Conservation (phyloP, 92 coral and sea anemone genomes). For the Umimayanthus kanabou region DNA sequence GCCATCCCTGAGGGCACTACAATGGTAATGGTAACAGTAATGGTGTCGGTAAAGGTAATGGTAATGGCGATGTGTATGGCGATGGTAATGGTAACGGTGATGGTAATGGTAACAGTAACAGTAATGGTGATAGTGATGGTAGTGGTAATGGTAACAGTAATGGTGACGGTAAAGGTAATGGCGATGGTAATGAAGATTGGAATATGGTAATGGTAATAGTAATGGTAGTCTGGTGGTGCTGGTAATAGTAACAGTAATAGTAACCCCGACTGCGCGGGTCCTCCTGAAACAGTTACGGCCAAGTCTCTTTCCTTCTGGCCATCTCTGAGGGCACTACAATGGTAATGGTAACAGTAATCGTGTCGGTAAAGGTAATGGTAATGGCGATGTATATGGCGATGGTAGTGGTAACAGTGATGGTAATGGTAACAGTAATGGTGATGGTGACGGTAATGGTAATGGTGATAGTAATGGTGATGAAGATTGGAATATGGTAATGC, state of each 20-base stretch:
- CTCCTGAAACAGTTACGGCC: neutral
- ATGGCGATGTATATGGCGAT: no score
- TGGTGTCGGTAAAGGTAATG: neutral
- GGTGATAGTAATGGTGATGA: neutral
- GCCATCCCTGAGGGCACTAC: conserved; percentile 37
- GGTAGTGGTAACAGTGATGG: no score
- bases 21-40: conserved; percentile 13
- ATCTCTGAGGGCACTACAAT: neutral
- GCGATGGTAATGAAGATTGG: neutral
- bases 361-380: neutral
- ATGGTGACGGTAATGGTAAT: neutral
- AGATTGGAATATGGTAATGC: neutral
- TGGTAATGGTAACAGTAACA: neutral
- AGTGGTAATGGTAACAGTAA: neutral
- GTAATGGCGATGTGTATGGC: neutral
- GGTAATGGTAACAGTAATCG: neutral
- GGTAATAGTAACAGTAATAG: no score
- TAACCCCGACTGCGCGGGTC: no score
- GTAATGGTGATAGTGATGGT: neutral
- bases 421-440: neutral
- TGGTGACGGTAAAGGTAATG: neutral
- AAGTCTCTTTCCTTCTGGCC: no score
- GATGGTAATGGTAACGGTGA: neutral
- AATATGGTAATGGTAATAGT: neutral
- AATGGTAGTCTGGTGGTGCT: neutral